Percentiles rank a stretch among this genome's conserved stretches.
phyloP scores from a whole-genome alignment of 1,140 invertebrate species.

The Musca vetustissima region DNA sequence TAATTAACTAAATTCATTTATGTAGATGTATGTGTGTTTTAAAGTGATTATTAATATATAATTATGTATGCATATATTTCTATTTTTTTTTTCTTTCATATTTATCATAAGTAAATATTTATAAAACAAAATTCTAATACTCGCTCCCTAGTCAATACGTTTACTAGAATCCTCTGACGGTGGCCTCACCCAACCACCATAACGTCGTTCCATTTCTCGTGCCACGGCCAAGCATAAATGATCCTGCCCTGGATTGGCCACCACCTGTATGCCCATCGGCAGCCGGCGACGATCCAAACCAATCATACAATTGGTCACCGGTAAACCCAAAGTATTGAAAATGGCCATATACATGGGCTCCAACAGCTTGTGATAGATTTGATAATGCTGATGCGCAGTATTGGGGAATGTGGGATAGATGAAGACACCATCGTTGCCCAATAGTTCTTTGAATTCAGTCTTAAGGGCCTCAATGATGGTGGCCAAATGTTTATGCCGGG shows the following conservation, averaged over 20 bases:
- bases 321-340: constrained; percentile 83
- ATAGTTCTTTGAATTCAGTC: constrained; percentile 66
- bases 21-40: background rate
- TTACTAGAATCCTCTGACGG: constrained; percentile 46
- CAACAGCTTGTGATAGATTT: constrained; percentile 70
- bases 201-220: constrained; percentile 77
- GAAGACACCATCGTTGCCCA: constrained; percentile 77
- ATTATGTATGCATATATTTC: too few species aligned
- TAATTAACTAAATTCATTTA: constrained; percentile 8
- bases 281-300: constrained; percentile 74
- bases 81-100: too few species aligned
- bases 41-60: background rate
- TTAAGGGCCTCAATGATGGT: constrained; percentile 61
- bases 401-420: constrained; percentile 78
- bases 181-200: constrained; percentile 82
- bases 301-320: constrained; percentile 79
- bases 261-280: constrained; percentile 78
- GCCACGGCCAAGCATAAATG: constrained; percentile 79
- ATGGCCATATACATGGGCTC: constrained; percentile 80
- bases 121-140: constrained; percentile 3
- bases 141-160: constrained; percentile 14
- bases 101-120: background rate
- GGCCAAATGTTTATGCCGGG: constrained; percentile 57
- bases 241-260: constrained; percentile 70
- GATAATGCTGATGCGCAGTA: constrained; percentile 74